phyloP scores from a whole-genome alignment of 2,797 vertebrate genomes.

The Alca torda region DNA sequence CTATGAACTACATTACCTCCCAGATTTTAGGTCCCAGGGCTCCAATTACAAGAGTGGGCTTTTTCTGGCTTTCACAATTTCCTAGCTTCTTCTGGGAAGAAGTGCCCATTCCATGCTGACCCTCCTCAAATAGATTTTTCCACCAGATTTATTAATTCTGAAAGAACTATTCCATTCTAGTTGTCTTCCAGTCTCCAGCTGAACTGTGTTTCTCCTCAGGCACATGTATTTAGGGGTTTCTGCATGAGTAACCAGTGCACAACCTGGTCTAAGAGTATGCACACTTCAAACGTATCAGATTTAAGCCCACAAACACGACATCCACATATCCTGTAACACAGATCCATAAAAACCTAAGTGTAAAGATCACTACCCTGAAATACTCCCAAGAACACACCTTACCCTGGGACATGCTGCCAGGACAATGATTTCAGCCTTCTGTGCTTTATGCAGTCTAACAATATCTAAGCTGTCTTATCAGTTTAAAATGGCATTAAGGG shows the following conservation, averaged over 20 bases:
- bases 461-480: not conserved
- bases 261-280: rapidly evolving
- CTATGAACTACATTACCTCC: conserved; percentile 42
- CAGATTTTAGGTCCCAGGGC: not conserved
- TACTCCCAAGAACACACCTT: not conserved
- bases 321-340: not conserved
- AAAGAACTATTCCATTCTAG: not conserved
- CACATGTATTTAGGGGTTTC: not conserved
- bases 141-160: not conserved
- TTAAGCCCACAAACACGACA: not conserved
- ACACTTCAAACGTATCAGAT: rapidly evolving
- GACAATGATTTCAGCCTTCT: not conserved
- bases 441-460: not conserved
- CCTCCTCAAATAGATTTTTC: not conserved
- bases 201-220: not conserved
- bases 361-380: not conserved
- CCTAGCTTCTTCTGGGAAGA: not conserved
- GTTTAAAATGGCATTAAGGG: not conserved
- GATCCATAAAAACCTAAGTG: not conserved
- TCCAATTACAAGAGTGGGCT: conserved; percentile 30
- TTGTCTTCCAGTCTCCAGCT: not conserved
- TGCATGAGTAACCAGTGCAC: not conserved
- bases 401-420: not conserved
- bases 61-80: not conserved
- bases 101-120: not conserved